phyloP scores from a whole-genome alignment of 2,113 vertebrate genomes.

The Euleptes europaea region DNA sequence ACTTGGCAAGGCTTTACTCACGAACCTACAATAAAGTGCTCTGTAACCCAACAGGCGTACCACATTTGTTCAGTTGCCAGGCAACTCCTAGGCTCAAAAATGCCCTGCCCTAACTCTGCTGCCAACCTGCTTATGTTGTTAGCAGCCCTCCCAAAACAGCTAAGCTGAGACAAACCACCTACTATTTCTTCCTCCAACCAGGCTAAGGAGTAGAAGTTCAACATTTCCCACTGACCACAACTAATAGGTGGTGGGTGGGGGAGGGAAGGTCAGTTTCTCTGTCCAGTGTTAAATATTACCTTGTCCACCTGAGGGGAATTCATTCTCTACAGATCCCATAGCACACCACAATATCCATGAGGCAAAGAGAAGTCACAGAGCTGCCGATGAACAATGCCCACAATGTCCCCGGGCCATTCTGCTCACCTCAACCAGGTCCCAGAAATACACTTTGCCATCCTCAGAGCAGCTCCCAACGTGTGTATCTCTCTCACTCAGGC shows the following conservation, averaged over 20 bases:
- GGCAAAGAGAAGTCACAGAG: background rate
- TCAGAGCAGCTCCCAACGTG: conserved; percentile 92
- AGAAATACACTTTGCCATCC: conserved; percentile 90
- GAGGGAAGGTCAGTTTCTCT: background rate
- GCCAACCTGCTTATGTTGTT: background rate
- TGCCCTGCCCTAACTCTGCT: background rate
- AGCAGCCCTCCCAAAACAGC: background rate
- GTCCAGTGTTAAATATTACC: background rate
- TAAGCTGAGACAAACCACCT: background rate
- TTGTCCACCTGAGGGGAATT: background rate
- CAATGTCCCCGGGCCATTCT: background rate
- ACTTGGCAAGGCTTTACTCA: background rate
- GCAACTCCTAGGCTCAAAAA: background rate
- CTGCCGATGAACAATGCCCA: background rate
- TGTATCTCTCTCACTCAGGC: conserved; percentile 86
- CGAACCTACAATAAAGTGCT: background rate
- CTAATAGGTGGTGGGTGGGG: no score
- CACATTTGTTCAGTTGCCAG: background rate
- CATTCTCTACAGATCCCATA: background rate
- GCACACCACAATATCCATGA: background rate
- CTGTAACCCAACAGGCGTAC: background rate
- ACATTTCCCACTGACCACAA: background rate
- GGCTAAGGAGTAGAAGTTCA: background rate
- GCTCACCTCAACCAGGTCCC: conserved; percentile 92
- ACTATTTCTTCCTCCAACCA: background rate